A percentile compares a stretch with the other conserved stretches of the same genome.
phyloP scores from a whole-genome alignment of 2,797 vertebrate species.

The Tamandua tetradactyla region DNA sequence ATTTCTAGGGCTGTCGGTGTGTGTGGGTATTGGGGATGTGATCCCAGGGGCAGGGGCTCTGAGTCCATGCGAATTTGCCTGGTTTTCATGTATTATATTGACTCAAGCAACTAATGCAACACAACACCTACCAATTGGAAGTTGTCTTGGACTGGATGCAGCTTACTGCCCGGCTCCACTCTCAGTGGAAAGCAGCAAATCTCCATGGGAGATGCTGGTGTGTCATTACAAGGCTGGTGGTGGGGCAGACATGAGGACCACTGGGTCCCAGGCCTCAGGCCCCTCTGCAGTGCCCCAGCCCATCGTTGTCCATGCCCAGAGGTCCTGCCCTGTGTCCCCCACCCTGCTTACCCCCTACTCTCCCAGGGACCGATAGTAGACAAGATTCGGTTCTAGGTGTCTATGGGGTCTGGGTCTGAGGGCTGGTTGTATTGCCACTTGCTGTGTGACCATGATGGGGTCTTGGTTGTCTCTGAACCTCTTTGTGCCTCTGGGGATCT shows the following conservation, averaged over 20 bases:
- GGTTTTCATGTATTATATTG: not conserved
- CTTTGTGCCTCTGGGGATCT: not conserved
- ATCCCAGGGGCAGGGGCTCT: not conserved
- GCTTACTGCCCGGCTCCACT: not conserved
- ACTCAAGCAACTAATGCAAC: too few species aligned
- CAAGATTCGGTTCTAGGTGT: rapidly evolving
- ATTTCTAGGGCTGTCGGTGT: not conserved
- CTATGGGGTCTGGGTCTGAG: not conserved
- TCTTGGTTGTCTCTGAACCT: too few species aligned
- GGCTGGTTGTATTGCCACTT: not conserved
- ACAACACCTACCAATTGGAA: not conserved
- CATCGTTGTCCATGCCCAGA: not conserved
- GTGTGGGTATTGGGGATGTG: not conserved
- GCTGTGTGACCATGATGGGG: rapidly evolving
- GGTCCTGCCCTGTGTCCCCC: too few species aligned
- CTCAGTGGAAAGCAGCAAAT: too few species aligned
- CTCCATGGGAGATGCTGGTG: too few species aligned
- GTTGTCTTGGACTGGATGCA: not conserved
- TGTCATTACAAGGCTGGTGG: too few species aligned
- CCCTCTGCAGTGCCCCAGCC: not conserved
- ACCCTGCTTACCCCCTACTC: too few species aligned
- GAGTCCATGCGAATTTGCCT: not conserved
- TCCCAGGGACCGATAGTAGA: not conserved
- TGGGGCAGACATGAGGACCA: too few species aligned
- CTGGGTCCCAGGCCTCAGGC: not conserved